A percentile compares a stretch with the other conserved stretches of the same genome.
phyloP scores from a whole-genome alignment of 2,113 vertebrate genomes.

The Cynopterus brachyotis region DNA sequence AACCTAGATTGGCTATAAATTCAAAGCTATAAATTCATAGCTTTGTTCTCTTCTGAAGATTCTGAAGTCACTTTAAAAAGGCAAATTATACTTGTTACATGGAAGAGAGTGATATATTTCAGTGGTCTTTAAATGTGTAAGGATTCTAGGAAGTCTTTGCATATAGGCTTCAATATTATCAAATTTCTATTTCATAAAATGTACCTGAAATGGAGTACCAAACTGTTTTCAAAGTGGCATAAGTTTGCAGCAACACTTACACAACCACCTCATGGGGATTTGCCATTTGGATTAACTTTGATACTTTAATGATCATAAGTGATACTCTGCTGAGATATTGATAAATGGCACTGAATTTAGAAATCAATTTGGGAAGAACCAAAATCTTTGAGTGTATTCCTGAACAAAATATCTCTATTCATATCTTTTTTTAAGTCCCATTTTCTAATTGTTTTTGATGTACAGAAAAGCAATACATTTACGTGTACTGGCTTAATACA shows the following conservation, averaged over 20 bases:
- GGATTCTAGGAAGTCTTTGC: background rate
- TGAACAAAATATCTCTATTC: background rate
- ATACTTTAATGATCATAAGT: background rate
- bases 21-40: background rate
- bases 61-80: background rate
- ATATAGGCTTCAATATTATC: background rate
- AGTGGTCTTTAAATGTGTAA: background rate
- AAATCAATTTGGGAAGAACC: background rate
- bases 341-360: background rate
- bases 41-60: background rate
- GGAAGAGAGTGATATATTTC: background rate
- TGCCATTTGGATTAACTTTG: background rate
- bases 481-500: background rate
- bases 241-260: background rate
- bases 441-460: background rate
- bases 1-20: background rate
- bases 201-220: background rate
- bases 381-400: background rate
- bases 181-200: slow-evolving; percentile 20
- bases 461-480: background rate
- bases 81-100: background rate
- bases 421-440: background rate
- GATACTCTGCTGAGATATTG: background rate
- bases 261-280: background rate
- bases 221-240: background rate